A percentile compares a stretch with the other conserved stretches of the same genome.
Conservation (phyloP, 1,140 invertebrate species). For the Hydropsyche tenuis region DNA sequence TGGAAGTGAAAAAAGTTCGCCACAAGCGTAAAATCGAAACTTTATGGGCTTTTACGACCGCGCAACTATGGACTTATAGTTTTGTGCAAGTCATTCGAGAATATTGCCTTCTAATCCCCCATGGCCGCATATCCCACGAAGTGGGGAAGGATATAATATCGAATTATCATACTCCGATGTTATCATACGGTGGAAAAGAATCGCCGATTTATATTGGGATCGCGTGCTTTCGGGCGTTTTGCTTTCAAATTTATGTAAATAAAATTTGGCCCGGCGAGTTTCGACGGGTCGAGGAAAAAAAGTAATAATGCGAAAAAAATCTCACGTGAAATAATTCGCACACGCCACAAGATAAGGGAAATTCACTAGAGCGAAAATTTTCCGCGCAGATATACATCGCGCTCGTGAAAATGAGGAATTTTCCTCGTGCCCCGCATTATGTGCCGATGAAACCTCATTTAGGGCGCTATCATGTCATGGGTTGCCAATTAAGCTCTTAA, state of each 20-base stretch:
- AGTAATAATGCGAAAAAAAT: conserved; percentile 1
- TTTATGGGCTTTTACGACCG: too few relatives aligned
- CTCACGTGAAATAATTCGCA: neutral
- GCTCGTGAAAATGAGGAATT: too few relatives aligned
- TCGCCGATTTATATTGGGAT: conserved; percentile 18
- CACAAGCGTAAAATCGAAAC: too few relatives aligned
- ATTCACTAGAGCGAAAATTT: conserved; percentile 14
- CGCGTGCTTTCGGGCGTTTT: conserved; percentile 7
- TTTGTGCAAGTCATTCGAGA: too few relatives aligned
- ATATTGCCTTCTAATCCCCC: too few relatives aligned
- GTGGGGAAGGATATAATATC: too few relatives aligned
- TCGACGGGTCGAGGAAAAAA: neutral
- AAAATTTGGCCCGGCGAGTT: neutral
- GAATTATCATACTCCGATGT: too few relatives aligned
- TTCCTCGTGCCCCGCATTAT: neutral
- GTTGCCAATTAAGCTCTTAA: conserved; percentile 21
- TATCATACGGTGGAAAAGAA: neutral
- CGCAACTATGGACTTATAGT: too few relatives aligned
- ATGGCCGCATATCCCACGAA: too few relatives aligned
- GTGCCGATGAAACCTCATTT: conserved; percentile 11
- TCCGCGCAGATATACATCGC: neutral
- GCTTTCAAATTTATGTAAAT: conserved; percentile 16
- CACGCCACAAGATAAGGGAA: neutral
- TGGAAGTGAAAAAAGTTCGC: too few relatives aligned
- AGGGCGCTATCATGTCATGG: conserved; percentile 17